Evolutionary conservation across 2,797 vertebrate species (phyloP).

Genomic region (Protosalanx chinensis): DNA sequence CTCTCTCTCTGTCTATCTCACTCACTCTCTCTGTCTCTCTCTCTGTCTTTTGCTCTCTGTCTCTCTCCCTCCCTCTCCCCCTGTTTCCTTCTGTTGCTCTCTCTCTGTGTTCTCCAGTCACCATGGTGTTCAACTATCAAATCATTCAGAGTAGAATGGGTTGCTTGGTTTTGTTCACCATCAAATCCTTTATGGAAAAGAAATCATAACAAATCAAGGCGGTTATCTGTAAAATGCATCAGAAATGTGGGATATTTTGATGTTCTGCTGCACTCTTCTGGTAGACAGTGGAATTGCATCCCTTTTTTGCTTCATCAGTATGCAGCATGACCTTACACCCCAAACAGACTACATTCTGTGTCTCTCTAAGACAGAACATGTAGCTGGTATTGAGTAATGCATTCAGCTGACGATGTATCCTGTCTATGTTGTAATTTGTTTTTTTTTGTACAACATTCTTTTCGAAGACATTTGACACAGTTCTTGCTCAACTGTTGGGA

Average conservation of each 20-base stretch:
- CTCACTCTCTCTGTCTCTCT: neutral
- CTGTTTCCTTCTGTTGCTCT: conserved; percentile 6
- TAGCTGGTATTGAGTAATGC: too few species aligned
- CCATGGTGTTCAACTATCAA: neutral
- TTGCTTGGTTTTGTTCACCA: neutral
- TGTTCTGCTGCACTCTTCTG: conserved; percentile 65
- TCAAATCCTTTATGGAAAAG: neutral
- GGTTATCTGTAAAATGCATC: neutral
- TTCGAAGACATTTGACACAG: neutral
- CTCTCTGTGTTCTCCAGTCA: neutral
- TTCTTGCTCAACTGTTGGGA: conserved; percentile 1
- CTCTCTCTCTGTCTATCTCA: neutral
- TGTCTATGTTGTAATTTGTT: neutral
- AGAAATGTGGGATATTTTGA: conserved; percentile 29
- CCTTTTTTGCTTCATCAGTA: neutral
- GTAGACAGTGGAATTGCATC: conserved; percentile 31
- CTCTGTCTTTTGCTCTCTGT: too few species aligned
- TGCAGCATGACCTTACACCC: neutral
- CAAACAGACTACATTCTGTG: neutral
- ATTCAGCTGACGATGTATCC: neutral
- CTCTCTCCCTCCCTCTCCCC: neutral
- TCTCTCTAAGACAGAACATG: neutral
- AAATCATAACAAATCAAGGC: neutral
- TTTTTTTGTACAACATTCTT: neutral
- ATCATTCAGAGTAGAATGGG: neutral